Evolutionary conservation across 2,113 vertebrate species (phyloP), one percentile per base, ranked within the genome.

Genomic region (Larimichthys polyactis): DNA sequence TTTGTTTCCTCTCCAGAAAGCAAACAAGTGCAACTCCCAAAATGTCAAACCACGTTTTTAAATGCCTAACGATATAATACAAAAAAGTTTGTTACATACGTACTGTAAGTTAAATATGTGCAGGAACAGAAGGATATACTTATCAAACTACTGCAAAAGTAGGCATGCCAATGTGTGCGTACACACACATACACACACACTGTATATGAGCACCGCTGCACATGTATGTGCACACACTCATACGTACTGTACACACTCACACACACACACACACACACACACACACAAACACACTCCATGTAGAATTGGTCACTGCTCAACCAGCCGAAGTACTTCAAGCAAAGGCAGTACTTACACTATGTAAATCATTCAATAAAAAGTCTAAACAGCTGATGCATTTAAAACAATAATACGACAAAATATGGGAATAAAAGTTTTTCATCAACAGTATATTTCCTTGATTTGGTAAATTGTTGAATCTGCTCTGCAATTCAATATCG

Each of bases 261-360:
- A 66, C 57, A 86, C 22, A 82, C 69, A 82, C 49, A 84, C 64
- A 32, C n/a, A n/a, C 32, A 71, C 67, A 8, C 36, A 64, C 71
- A 51, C 69, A 63, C 19, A 78, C 66, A 66, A 24, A 82, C 69
- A 82, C 49, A 84, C 64, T 48, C 27, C 55, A 82, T 65, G 51
- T 75, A 86, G 58, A 87, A 88, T 95, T 95, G 95, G 94, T 95
- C 95, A 91, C 91, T 92, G 85, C 87, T 95, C 94, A 95, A 96
- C 94, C 94, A 95, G 94, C 94, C 78, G 89, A 94, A 94, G 92
- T 94, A 94, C 93, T 90, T 83, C 51, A 77, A 91, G 83, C 79
- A 68, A 86, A 90, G 82, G 82, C 78, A 93, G 93, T 93, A 94
- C 93, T 94, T 92, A 72, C 65, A 78, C 40, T 62, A 40, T 48